Base-by-base conservation (phyloP, 2,888 invertebrate genomes). In the Unio delphinus region DNA sequence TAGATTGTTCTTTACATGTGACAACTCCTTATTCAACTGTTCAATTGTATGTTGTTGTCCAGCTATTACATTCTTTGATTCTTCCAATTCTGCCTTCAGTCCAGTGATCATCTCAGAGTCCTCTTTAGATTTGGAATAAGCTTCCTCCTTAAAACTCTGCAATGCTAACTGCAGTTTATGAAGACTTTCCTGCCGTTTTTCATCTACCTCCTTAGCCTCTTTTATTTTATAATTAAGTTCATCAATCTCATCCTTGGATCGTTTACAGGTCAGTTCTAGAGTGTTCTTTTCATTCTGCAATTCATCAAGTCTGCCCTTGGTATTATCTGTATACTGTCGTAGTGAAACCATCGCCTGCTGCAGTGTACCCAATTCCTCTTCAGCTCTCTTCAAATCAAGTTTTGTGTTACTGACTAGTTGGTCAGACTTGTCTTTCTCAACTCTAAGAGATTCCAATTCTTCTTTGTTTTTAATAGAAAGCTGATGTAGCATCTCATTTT, bases 1-100 rank as follows among this genome's bases (percentile, higher is more conserved):
- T 45, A 45, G 45, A 45, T 45, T 15, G 15, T 70, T 68, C 26
- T 73, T 60, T 30, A 66, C 4, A 55, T 62, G 54, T 18, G 34
- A 55, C 8, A 73, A 55, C 20, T 73, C 30, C 15, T 28, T n/a
- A 26, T 64, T 59, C 17, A 64, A n/a, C 17, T 55, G 58, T 55
- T 55, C 61, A 18, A 73, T 45, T 65, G 75, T 72, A 26, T 28
- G 34, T 7, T 74, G 72, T 59, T 78, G 72, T 17, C 65, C 68
- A 45, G 69, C 57, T 1, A 73, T 23, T 30, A 67, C 64, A 56
- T 76, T 60, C 60, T 74, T 64, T 1, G 70, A 58, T 34, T 73
- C 69, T 57, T 70, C 64, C 57, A 74, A 59, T 66, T 78, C 69
- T 6, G 62, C 15, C 55, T 67, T 65, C 18, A 75, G 23, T 45